Percentiles rank a stretch among this genome's conserved stretches.
These are phyloP conservation scores for Zaprionus ornatus DNA, from an alignment of 1,140 invertebrate species.

Conservation along the genomic window DNA sequence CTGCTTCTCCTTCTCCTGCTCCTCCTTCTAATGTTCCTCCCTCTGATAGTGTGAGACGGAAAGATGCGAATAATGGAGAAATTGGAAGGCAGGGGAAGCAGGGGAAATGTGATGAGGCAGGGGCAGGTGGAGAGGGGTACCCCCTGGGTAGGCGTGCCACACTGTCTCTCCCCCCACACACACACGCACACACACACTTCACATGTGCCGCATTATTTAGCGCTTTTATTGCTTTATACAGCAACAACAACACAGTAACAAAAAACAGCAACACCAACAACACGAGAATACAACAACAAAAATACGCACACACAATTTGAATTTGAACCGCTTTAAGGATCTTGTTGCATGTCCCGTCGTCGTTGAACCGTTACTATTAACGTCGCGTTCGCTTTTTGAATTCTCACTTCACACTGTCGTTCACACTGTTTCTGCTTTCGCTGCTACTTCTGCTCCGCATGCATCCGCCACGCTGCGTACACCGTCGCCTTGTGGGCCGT, in stretches of 20 bases:
- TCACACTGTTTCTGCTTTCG: not conserved
- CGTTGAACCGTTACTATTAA: conserved; percentile 1
- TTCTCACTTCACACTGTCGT: conserved; percentile 3
- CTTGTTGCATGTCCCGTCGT: not conserved
- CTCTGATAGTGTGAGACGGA: conserved; percentile 5
- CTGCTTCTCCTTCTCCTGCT: not conserved
- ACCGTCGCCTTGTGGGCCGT: conserved; percentile 35
- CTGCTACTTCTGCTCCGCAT: not conserved
- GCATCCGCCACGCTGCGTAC: conserved; percentile 22
- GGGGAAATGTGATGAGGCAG: not conserved
- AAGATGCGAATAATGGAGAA: conserved; percentile 17
- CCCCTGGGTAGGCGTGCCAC: not conserved
- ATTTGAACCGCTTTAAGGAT: conserved; percentile 18
- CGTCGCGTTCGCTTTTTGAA: not conserved
- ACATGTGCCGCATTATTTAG: conserved; percentile 42
- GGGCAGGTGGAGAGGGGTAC: not conserved
- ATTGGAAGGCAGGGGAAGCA: too few species aligned
- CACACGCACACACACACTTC: not conserved
- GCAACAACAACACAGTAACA: conserved; percentile 8
- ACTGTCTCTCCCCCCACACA: not conserved
- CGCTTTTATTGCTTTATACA: conserved; percentile 24
- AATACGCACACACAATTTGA: conserved; percentile 11
- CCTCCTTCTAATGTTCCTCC: not conserved
- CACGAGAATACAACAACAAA: not conserved
- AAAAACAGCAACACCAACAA: conserved; percentile 18